Percentiles rank a stretch among this genome's conserved stretches.
Conservation (phyloP, 2,888 invertebrate genomes). For the Nasonia oneida region DNA sequence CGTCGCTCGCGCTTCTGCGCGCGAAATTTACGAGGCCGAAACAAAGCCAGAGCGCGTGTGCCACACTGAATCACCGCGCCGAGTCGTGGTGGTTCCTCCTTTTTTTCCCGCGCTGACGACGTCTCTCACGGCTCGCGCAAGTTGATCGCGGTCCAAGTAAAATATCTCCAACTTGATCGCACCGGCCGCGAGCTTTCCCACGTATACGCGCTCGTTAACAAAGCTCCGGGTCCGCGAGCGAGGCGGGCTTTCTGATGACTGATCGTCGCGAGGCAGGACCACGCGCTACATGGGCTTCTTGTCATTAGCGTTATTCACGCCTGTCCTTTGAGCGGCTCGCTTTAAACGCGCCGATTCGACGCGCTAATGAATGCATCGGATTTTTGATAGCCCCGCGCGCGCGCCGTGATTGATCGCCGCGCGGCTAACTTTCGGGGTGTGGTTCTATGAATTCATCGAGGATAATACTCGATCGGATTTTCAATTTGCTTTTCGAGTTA, state of each 20-base stretch:
- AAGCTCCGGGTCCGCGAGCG: conserved; percentile 34
- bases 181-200: conserved; percentile 26
- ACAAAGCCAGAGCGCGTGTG: conserved; percentile 44
- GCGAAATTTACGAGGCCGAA: conserved; percentile 61
- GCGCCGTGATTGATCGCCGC: conserved; percentile 13
- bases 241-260: conserved; percentile 65
- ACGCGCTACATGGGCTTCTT: conserved; percentile 51
- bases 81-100: neutral
- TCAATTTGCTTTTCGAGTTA: neutral
- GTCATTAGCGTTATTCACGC: conserved; percentile 66
- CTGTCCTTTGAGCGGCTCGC: conserved; percentile 21
- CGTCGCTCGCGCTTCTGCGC: conserved; percentile 38
- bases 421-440: conserved; percentile 9
- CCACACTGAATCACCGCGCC: conserved; percentile 45
- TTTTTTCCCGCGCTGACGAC: conserved; percentile 31
- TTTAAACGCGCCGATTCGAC: conserved; percentile 1
- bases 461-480: neutral
- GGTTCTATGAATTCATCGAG: neutral
- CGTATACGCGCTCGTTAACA: conserved; percentile 39
- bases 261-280: conserved; percentile 65
- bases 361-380: neutral
- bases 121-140: conserved; percentile 22
- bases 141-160: conserved; percentile 60
- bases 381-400: neutral
- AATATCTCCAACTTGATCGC: conserved; percentile 50